Evolutionary conservation across 1,140 invertebrate species (phyloP).

Genomic region (Anastrepha obliqua): DNA sequence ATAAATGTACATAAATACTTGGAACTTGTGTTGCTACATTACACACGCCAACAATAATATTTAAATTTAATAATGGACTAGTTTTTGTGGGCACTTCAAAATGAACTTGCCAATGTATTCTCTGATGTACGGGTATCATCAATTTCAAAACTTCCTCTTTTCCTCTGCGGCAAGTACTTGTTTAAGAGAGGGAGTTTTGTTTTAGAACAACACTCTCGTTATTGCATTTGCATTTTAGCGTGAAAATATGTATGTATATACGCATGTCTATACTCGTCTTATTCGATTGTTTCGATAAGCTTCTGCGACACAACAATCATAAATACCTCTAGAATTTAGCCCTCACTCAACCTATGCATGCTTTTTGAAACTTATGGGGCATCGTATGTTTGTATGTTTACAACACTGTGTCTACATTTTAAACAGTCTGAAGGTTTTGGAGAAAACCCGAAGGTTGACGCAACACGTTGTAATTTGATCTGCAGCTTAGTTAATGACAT

Average conservation of each 20-base stretch:
- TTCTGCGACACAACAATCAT: too few relatives aligned
- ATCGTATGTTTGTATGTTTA: too few relatives aligned
- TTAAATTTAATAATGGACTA: constrained; percentile 3
- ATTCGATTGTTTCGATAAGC: too few relatives aligned
- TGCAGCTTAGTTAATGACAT: too few relatives aligned
- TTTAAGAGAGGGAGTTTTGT: not conserved
- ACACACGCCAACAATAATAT: not conserved
- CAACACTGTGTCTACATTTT: too few relatives aligned
- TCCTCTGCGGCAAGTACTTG: not conserved
- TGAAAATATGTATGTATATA: not conserved
- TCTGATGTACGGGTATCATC: not conserved
- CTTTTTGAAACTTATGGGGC: too few relatives aligned
- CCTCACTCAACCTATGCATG: too few relatives aligned
- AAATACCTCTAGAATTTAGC: too few relatives aligned
- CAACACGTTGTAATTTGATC: too few relatives aligned
- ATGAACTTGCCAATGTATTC: not conserved
- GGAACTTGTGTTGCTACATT: constrained; percentile 18
- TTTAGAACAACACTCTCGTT: not conserved
- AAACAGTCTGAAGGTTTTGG: too few relatives aligned
- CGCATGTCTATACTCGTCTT: too few relatives aligned
- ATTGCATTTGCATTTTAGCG: not conserved
- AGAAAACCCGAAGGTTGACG: too few relatives aligned
- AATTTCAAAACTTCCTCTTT: not conserved
- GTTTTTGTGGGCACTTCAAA: not conserved
- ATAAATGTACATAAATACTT: not conserved